Base-by-base conservation (phyloP, 1,140 invertebrate genomes). In the Muscidifurax raptorellus region DNA sequence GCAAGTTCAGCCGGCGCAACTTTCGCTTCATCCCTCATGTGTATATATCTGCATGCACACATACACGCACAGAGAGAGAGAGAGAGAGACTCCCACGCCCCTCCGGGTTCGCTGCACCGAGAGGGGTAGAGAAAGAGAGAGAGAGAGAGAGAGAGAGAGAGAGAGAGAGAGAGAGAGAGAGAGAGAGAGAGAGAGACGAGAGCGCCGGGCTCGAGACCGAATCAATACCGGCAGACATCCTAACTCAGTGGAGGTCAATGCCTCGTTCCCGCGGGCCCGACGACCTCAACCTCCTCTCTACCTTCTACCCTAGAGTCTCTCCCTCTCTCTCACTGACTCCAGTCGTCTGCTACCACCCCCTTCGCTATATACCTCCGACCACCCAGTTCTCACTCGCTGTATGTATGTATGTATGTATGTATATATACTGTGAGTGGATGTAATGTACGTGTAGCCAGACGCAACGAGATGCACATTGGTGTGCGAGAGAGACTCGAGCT, bases 191-290 rank as follows among this genome's bases (percentile, higher is more conserved):
- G n/a, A n/a, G n/a, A n/a, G n/a, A n/a, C n/a, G n/a, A n/a, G 47
- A 12, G 64, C 27, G 83, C 72, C 79, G 59, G 75, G 77, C 78
- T 78, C 87, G 88, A 86, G 85, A 86, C 88, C 90, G 90, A 91
- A 92, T 92, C 90, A 92, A 92, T 92, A 91, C 90, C 88, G 90
- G 90, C 90, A 92, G 92, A 92, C 91, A 90, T 90, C 88, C 90
- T 90, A 90, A 90, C 91, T 82, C 84, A 89, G 88, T 91, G 86
- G 91, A 91, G 91, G 90, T 91, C 91, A 91, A 91, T 91, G 91
- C 90, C 90, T 91, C 89, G 89, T 90, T 90, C 90, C 90, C 90
- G 89, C 88, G 89, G 86, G 89, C 89, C 88, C 90, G 90, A 87
- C 91, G 90, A 91, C 90, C 91, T 91, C 90, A 91, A 91, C 90